Base-by-base conservation (phyloP, 2,113 vertebrate genomes). In the Caloenas nicobarica region DNA sequence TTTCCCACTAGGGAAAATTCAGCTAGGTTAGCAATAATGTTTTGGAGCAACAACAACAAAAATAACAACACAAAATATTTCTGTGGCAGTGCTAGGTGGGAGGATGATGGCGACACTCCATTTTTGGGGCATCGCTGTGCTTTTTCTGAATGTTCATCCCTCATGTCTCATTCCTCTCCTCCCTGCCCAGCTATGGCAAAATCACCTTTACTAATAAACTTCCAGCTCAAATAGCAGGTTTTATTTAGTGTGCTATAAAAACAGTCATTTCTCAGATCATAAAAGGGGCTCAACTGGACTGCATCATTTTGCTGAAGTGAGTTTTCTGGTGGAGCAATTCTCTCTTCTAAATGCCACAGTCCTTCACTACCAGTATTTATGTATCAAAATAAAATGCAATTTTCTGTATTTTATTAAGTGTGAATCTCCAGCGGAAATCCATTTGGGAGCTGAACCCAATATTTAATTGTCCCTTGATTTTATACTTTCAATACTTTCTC, bases 181-280 rank as follows among this genome's bases (percentile, higher is more conserved):
- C 29, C 33, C n/a, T 44, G 28, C 56, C 61, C 34, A 80, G 46
- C 78, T 91, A 66, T 84, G 88, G 57, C 62, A 69, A 62, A 89
- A 85, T 73, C 84, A 78, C 84, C 86, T 95, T 95, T 91, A 92
- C 93, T 96, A 97, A 97, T 97, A 98, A 97, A 97, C 81, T 85
- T 94, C 62, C 36, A 92, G 86, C 78, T 96, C 65, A 14, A 95
- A 97, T 92, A 96, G 94, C 83, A 97, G 96, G 95, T 96, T 98
- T 98, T 98, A 98, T 98, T 98, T 98, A 97, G 96, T 95, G 91
- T 53, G 88, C 96, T 91, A 94, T 98, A 98, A 98, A 98, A 97
- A 23, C 95, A 97, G 96, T 93, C 36, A 96, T 98, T 98, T 98
- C 95, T 98, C 95, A 97, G 94, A 95, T 97, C 97, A 97, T 98